Conservation (phyloP, 2,113 vertebrate species). For the Procapra przewalskii region DNA sequence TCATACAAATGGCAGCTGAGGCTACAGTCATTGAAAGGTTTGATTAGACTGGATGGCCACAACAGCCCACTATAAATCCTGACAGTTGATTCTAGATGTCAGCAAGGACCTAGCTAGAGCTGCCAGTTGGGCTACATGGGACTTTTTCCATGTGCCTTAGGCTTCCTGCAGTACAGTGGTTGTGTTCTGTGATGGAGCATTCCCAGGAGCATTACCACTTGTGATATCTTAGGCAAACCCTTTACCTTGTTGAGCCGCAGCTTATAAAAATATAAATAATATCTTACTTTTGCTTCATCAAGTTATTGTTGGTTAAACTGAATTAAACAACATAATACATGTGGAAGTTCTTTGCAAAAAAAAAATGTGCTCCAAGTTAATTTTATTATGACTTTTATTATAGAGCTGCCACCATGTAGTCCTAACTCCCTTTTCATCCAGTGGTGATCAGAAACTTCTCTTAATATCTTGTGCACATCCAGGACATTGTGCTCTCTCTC, state of each 20-base stretch:
- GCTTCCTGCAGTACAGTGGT: not conserved
- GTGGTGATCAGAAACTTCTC: not conserved
- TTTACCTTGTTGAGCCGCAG: not conserved
- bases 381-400: not conserved
- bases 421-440: not conserved
- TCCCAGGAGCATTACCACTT: not conserved
- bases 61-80: not conserved
- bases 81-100: not conserved
- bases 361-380: not conserved
- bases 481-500: not conserved
- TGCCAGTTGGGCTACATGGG: not conserved
- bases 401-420: not conserved
- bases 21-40: not conserved
- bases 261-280: conserved; percentile 4
- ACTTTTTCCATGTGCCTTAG: not conserved
- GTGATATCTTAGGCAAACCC: not conserved
- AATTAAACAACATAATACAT: not conserved
- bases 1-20: not conserved
- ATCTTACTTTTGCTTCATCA: not conserved
- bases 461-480: not conserved
- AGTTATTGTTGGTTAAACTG: not conserved
- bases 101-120: not conserved
- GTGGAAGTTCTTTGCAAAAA: not conserved
- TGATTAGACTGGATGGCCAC: not conserved
- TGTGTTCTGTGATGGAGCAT: not conserved